Base-by-base conservation (phyloP, 1,140 invertebrate species). In the Drosophila funebris region DNA sequence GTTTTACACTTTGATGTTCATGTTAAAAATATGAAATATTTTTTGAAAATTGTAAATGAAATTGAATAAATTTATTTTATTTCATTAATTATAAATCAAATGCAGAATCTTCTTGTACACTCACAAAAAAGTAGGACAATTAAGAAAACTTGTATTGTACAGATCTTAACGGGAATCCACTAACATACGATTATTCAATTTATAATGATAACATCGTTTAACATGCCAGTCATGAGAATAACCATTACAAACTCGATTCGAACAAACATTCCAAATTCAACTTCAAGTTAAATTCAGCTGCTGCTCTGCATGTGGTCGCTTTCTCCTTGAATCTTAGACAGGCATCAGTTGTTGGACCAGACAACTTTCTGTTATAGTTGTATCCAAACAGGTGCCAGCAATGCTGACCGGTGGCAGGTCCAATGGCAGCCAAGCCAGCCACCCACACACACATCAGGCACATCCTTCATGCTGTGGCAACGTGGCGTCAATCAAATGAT, bases 401-500 rank as follows among this genome's bases (percentile, higher is more conserved):
- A 24, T 24, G n/a, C 20, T 46, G 43, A 46, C 9, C 39, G n/a
- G 11, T n/a, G 11, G n/a, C n/a, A 3, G 22, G 39, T 41, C 4
- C 6, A 41, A 20, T 27, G 24, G 24, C 4, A 27, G 6, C 16
- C 16, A 14, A 9, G 39, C 39, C 9, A 18, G n/a, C 44, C 44
- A 46, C 44, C 14, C 7, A 50, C 41, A 71, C 73, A 87, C 73
- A 87, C 36, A 64, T 48, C 50, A 53, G 14, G 27, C 66, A 58
- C 44, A 77, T 77, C 69, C 69, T 72, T 85, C 82, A 77, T 54
- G 58, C 67, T 52, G 44, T 50, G 50, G 68, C 62, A 69, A 60
- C 57, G 66, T 48, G 73, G 70, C 75, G 83, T 87, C 82, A 87
- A 88, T 87, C 83, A 88, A 87, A 82, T 87, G 82, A 87, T 87